Evolutionary conservation across 2,797 vertebrate species (phyloP).

Genomic region (Melanotaenia pygmaea): DNA sequence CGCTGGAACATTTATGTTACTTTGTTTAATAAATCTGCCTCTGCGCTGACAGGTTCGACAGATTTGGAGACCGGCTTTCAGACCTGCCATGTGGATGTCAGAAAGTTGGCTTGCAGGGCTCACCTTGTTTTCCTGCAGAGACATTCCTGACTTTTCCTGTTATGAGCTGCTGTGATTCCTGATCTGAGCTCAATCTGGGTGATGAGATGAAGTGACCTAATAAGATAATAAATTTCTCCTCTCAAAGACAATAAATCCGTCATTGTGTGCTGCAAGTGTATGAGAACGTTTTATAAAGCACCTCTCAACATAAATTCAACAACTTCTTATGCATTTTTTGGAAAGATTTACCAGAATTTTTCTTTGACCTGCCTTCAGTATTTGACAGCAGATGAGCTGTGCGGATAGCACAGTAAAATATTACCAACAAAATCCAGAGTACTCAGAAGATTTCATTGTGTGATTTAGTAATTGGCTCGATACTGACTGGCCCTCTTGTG

Average conservation of each 20-base stretch:
- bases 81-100: constrained; percentile 44
- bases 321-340: constrained; percentile 13
- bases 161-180: constrained; percentile 62
- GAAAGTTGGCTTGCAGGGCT: constrained; percentile 38
- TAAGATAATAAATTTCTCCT: not conserved
- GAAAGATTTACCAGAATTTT: constrained; percentile 14
- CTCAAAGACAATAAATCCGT: constrained; percentile 39
- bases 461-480: not conserved
- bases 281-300: constrained; percentile 2
- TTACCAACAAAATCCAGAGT: not conserved
- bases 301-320: not conserved
- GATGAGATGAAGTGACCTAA: constrained; percentile 58
- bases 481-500: no score
- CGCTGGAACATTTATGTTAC: constrained; percentile 39
- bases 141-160: constrained; percentile 57
- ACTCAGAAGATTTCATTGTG: not conserved
- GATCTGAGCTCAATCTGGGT: constrained; percentile 44
- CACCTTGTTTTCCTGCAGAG: constrained; percentile 54
- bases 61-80: constrained; percentile 40
- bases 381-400: not conserved
- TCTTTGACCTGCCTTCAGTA: not conserved
- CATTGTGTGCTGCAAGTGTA: constrained; percentile 15
- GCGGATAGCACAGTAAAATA: not conserved
- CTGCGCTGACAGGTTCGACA: constrained; percentile 49
- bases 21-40: constrained; percentile 60